Conservation (phyloP, 1,140 invertebrate species). For the Apis laboriosa region DNA sequence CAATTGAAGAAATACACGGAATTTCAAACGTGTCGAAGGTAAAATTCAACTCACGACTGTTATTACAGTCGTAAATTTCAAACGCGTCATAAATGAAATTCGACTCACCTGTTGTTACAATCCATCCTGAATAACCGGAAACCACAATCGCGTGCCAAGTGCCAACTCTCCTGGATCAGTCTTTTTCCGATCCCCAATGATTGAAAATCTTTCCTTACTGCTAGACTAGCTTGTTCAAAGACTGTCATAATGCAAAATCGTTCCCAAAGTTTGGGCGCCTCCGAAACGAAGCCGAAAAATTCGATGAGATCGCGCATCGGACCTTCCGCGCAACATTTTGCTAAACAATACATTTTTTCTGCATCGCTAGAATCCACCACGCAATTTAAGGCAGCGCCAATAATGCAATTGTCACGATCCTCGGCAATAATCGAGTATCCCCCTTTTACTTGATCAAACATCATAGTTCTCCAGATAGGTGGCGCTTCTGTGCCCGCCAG, state of each 20-base stretch:
- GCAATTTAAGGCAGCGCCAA: constrained; percentile 77
- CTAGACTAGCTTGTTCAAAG: constrained; percentile 77
- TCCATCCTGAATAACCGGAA: constrained; percentile 76
- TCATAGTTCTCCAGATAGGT: constrained; percentile 54
- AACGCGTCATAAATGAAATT: not conserved
- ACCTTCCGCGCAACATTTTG: constrained; percentile 63
- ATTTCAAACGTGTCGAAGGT: not conserved
- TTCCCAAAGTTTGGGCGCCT: constrained; percentile 73
- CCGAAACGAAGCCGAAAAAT: constrained; percentile 75
- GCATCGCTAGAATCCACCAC: constrained; percentile 68
- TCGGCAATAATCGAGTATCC: constrained; percentile 77
- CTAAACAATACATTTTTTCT: constrained; percentile 66
- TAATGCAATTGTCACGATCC: constrained; percentile 72
- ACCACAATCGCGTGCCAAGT: constrained; percentile 75
- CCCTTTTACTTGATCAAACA: constrained; percentile 69
- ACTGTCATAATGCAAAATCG: constrained; percentile 71
- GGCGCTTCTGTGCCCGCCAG: constrained; percentile 46
- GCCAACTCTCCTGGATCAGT: constrained; percentile 75
- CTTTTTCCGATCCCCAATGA: constrained; percentile 71
- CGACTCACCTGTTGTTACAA: constrained; percentile 73
- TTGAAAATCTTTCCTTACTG: constrained; percentile 71
- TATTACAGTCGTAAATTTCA: constrained; percentile 71
- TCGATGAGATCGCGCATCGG: constrained; percentile 70
- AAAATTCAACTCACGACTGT: constrained; percentile 51
- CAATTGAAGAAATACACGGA: too few species aligned